Evolutionary conservation across 1,140 invertebrate genomes (phyloP).

Genomic region (Caerostris extrusa): DNA sequence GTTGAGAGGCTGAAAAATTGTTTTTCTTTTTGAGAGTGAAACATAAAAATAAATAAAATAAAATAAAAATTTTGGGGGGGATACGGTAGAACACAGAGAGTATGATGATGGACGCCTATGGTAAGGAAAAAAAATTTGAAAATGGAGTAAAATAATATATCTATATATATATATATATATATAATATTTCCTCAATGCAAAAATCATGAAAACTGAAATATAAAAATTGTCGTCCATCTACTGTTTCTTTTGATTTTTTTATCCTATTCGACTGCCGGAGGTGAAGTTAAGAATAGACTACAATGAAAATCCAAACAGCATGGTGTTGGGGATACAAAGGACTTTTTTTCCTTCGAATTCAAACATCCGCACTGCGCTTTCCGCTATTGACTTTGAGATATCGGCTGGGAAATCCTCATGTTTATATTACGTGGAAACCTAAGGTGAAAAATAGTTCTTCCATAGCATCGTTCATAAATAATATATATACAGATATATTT

Average conservation of each 20-base stretch:
- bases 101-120: constrained; percentile 53
- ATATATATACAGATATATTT: neutral
- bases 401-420: constrained; percentile 20
- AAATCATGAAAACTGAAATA: constrained; percentile 72
- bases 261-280: constrained; percentile 49
- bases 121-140: constrained; percentile 41
- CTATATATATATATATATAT: constrained; percentile 6
- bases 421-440: constrained; percentile 30
- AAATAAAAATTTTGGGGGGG: neutral
- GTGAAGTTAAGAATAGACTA: constrained; percentile 63
- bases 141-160: neutral
- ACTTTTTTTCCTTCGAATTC: constrained; percentile 31
- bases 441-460: constrained; percentile 13
- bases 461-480: neutral
- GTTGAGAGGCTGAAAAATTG: constrained; percentile 68
- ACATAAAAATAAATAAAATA: neutral
- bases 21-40: constrained; percentile 46
- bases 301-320: neutral
- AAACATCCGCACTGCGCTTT: neutral
- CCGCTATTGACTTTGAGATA: constrained; percentile 51
- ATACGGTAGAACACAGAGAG: constrained; percentile 60
- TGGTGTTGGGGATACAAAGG: neutral
- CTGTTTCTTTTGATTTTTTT: constrained; percentile 54
- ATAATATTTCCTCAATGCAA: constrained; percentile 66
- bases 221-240: constrained; percentile 57